Conservation (phyloP, 2,113 vertebrate species). For the Corythornis madagascariensis region DNA sequence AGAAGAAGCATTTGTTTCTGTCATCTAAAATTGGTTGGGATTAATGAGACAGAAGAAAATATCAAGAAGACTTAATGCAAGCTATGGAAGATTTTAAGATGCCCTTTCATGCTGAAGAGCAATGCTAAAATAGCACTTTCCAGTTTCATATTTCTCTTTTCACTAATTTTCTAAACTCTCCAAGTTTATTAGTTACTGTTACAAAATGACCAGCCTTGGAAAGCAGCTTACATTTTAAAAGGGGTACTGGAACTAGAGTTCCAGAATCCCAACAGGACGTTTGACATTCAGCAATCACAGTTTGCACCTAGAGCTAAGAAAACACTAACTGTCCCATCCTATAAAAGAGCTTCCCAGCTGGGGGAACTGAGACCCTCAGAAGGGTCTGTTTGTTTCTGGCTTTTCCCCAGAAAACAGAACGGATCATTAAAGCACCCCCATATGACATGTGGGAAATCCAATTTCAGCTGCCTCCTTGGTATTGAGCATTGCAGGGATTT, state of each 20-base stretch:
- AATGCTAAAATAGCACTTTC: background rate
- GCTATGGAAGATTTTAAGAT: background rate
- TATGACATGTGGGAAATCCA: background rate
- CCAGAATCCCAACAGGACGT: background rate
- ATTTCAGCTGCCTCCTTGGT: background rate
- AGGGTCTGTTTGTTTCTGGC: background rate
- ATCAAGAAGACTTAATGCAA: background rate
- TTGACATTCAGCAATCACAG: background rate
- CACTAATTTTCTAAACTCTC: background rate
- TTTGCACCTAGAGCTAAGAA: background rate
- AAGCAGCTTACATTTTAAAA: background rate
- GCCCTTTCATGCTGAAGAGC: background rate
- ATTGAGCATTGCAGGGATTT: background rate
- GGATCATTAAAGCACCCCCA: background rate
- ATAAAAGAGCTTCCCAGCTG: background rate
- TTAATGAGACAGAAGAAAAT: conserved; percentile 18
- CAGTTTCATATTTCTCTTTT: background rate
- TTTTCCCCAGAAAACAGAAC: background rate
- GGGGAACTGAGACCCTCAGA: background rate
- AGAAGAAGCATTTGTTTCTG: conserved; percentile 8
- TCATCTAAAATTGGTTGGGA: background rate
- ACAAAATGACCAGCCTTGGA: background rate
- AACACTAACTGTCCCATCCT: background rate
- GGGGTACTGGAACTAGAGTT: background rate
- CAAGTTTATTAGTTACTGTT: background rate